A percentile compares a stretch with the other conserved stretches of the same genome.
These are phyloP conservation scores for Hestina assimilis DNA, from an alignment of 1,140 invertebrate genomes.

Conservation along the genomic window DNA sequence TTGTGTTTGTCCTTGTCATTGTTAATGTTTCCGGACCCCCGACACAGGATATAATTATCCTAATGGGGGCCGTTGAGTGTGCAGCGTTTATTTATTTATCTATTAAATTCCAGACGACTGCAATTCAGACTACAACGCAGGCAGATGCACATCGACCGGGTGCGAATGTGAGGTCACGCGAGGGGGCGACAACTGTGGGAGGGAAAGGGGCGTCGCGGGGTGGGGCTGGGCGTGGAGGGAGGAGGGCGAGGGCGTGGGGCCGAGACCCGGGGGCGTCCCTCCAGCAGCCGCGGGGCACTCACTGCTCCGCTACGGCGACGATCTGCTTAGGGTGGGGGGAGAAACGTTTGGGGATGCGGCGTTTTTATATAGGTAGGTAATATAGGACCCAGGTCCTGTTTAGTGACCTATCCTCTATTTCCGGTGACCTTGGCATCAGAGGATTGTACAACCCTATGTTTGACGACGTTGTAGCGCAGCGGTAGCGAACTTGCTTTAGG, in stretches of 20 bases:
- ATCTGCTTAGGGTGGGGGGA: constrained; percentile 52
- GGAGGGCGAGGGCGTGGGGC: constrained; percentile 34
- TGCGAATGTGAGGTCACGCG: constrained; percentile 45
- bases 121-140: constrained; percentile 49
- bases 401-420: neutral
- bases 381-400: neutral
- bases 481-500: no score
- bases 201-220: constrained; percentile 34
- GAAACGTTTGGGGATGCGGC: constrained; percentile 48
- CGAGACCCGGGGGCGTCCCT: constrained; percentile 23
- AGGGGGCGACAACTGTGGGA: constrained; percentile 38
- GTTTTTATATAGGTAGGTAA: constrained; percentile 53
- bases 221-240: constrained; percentile 58
- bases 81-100: no score
- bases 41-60: no score
- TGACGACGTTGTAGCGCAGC: no score
- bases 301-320: constrained; percentile 38
- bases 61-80: no score
- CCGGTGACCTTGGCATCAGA: no score
- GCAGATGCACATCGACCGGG: constrained; percentile 45
- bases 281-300: constrained; percentile 49
- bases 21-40: no score
- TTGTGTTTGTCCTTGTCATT: no score
- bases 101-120: constrained; percentile 64
- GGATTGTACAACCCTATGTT: no score